phyloP scores from a whole-genome alignment of 2,113 vertebrate species.

The Ctenomys sociabilis region DNA sequence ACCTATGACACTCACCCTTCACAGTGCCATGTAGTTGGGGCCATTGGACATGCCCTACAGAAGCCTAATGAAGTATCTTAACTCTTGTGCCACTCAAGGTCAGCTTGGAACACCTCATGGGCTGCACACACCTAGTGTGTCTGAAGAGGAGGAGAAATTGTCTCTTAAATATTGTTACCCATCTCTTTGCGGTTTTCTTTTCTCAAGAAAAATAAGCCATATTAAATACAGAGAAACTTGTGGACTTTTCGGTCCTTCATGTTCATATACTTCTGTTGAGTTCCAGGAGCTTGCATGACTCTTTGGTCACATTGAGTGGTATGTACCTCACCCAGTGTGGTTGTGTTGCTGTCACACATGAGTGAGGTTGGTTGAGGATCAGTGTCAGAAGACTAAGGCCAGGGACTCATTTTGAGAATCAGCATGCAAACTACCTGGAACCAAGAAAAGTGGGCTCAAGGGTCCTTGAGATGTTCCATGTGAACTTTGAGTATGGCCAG shows the following conservation, averaged over 20 bases:
- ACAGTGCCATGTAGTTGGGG: fast-evolving
- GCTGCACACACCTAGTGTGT: fast-evolving
- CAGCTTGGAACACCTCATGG: background rate
- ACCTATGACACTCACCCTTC: background rate
- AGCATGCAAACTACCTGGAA: background rate
- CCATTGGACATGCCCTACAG: background rate
- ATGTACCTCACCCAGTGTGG: background rate
- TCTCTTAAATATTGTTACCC: background rate
- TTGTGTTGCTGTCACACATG: background rate
- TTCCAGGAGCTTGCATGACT: background rate
- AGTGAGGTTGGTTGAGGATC: background rate
- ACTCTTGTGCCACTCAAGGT: background rate
- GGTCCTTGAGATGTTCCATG: background rate
- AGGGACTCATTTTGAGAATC: background rate
- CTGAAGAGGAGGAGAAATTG: background rate
- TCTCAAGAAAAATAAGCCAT: background rate
- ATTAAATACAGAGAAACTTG: background rate
- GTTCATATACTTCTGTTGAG: background rate
- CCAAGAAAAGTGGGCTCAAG: background rate
- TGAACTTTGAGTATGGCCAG: background rate
- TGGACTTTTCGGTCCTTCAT: background rate
- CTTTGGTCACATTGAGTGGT: background rate
- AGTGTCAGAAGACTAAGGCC: background rate
- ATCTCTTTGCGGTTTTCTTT: background rate
- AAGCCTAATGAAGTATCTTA: background rate